Percentiles rank a stretch among this genome's conserved stretches.
phyloP scores from a whole-genome alignment of 2,888 invertebrate genomes.

The Philhelius pedissequus region DNA sequence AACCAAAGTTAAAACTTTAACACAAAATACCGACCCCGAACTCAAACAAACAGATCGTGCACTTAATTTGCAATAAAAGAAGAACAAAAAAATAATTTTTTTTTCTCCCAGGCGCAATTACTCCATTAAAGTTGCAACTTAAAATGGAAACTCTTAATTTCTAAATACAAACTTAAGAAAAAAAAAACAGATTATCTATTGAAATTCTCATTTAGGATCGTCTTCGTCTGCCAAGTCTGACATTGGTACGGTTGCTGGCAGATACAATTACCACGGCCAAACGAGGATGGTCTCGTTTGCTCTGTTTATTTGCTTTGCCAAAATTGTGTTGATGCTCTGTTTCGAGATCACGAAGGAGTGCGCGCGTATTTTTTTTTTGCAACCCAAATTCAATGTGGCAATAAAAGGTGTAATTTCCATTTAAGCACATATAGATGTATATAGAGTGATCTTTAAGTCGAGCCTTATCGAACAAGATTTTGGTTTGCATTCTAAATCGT shows the following conservation, averaged over 20 bases:
- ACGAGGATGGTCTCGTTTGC: conserved; percentile 31
- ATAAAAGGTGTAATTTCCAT: conserved; percentile 64
- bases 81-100: not conserved
- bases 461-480: not conserved
- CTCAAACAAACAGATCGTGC: conserved; percentile 59
- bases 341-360: conserved; percentile 48
- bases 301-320: conserved; percentile 37
- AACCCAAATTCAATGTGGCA: conserved; percentile 37
- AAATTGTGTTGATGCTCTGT: conserved; percentile 46
- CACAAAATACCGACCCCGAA: conserved; percentile 37
- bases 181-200: not conserved
- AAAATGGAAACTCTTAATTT: conserved; percentile 57
- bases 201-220: conserved; percentile 54
- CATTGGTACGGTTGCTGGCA: not conserved
- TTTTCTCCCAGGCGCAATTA: conserved; percentile 23
- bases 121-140: conserved; percentile 39
- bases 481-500: conserved; percentile 18
- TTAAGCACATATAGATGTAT: conserved; percentile 4
- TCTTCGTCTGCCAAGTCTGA: conserved; percentile 30
- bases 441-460: conserved; percentile 3
- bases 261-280: conserved; percentile 42
- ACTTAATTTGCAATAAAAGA: conserved; percentile 33
- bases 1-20: conserved; percentile 40
- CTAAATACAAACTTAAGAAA: conserved; percentile 5
- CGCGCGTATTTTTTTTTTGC: conserved; percentile 16